Base-by-base conservation (phyloP, 2,113 vertebrate genomes). In the Petroica traversi region DNA sequence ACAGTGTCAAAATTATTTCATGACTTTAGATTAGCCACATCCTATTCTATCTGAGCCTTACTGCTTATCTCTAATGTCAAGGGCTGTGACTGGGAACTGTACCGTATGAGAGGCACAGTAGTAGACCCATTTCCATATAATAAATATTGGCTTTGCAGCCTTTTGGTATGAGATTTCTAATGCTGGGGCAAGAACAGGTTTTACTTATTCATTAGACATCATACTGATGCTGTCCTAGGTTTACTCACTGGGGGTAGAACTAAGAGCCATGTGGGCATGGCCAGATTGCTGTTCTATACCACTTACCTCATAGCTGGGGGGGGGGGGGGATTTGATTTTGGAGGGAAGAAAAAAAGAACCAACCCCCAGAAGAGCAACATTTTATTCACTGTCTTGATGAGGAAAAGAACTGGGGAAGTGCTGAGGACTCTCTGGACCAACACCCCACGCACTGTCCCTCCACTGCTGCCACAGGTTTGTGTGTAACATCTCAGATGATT, bases 231-330 rank as follows among this genome's bases (percentile, higher is more conserved):
- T 15, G 22, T 12, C 14, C 17, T 8, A 19, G 5, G 17, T 59
- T 26, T 51, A 33, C 7, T 58, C 26, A 14, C 2, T 12, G 19
- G 34, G 14, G 13, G 8, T 0, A 0, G 61, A 66, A 16, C 20
- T n/a, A 9, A 34, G 36, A 34, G 43, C 51, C 2, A 0, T 6
- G 17, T 51, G 33, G 36, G 22, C 26, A 33, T 3, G 18, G 33
- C 26, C 8, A 36, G 33, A 28, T 26, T 86, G 20, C 6, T 43
- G 2, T 52, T 33, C 62, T 51, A 1, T 15, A 7, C 43, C 25
- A 14, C 14, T 22, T 6, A 17, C 17, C 26, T 76, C 45, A 26
- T 8, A 23, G 26, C 7, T 8, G 3, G 24, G 52, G 22, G 5
- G 22, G 0, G 2, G n/a, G n/a, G n/a, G n/a, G n/a, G n/a, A n/a